Evolutionary conservation across 2,888 invertebrate genomes (phyloP), one percentile per base, ranked within the genome.

Genomic region (Epistrophella euchroma): DNA sequence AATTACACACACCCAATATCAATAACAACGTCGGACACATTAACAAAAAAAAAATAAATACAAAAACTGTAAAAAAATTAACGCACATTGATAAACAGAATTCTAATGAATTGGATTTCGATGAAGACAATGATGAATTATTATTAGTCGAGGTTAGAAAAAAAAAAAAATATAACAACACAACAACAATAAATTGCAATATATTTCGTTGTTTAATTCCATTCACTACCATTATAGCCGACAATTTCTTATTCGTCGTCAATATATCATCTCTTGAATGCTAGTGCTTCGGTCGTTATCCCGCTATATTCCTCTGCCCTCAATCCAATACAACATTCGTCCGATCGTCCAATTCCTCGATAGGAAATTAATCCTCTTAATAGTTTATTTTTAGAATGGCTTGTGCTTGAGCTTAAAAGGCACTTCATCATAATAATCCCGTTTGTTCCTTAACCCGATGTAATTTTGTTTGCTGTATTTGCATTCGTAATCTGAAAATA

Each of bases 121-220:
- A 90, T 88, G 90, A 92, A 89, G 91, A 92, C 89, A 91, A 92
- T 89, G 91, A 92, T 89, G 91, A 92, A 89, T 91, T 90, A 90
- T 91, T 93, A 89, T 90, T 92, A 89, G 89, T 93, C 88, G 90
- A 93, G 93, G 93, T 93, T 91, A 92, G 93, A 89, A 80, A 66
- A 62, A 58, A n/a, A 62, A 25, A 43, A 28, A 2, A 15, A 32
- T 13, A 28, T 0, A 66, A 47, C 68, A 73, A 73, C 35, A 72
- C 19, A 19, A 55, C 5, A 32, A 28, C 7, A 58, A 9, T 22
- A 45, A 80, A 73, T 47, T 74, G 50, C 40, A 70, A 73, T 37
- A 66, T 66, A 35, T 66, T 66, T 88, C 43, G 25, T 71, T 60
- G 78, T 75, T 71, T 71, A 62, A 62, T 60, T 73, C 55, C 45